Conservation (phyloP, 2,797 vertebrate species). For the Trichosurus vulpecula region DNA sequence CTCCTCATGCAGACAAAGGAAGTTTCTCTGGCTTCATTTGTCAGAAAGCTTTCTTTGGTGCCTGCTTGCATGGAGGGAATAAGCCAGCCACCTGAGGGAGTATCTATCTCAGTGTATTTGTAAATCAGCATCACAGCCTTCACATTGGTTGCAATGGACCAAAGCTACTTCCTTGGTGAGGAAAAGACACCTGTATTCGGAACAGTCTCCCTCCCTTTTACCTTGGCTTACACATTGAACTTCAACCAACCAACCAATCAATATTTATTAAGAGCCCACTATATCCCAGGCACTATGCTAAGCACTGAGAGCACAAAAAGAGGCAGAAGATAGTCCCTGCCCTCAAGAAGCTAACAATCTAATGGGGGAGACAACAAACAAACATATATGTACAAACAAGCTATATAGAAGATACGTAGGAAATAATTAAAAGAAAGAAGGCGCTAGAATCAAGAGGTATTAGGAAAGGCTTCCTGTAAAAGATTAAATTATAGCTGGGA, state of each 20-base stretch:
- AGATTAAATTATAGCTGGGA: neutral
- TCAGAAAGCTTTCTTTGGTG: constrained; percentile 63
- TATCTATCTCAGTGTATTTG: constrained; percentile 33
- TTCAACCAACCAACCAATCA: neutral
- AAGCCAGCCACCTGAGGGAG: constrained; percentile 30
- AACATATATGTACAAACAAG: neutral
- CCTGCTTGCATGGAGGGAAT: constrained; percentile 20
- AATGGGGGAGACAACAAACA: neutral
- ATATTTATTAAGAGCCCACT: neutral
- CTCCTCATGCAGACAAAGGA: constrained; percentile 73
- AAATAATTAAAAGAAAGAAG: neutral
- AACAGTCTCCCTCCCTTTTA: neutral
- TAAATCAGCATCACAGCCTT: constrained; percentile 20
- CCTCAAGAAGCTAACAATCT: neutral
- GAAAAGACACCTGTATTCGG: constrained; percentile 51
- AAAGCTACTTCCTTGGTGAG: constrained; percentile 39
- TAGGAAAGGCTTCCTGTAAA: neutral
- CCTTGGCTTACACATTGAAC: neutral
- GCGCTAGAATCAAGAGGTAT: neutral
- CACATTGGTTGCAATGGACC: neutral
- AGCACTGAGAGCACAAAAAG: neutral
- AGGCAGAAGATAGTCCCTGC: neutral
- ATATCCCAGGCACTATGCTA: neutral
- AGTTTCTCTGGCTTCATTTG: constrained; percentile 69
- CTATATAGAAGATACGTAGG: neutral